phyloP scores from a whole-genome alignment of 1,140 invertebrate genomes.

The Asobara japonica region DNA sequence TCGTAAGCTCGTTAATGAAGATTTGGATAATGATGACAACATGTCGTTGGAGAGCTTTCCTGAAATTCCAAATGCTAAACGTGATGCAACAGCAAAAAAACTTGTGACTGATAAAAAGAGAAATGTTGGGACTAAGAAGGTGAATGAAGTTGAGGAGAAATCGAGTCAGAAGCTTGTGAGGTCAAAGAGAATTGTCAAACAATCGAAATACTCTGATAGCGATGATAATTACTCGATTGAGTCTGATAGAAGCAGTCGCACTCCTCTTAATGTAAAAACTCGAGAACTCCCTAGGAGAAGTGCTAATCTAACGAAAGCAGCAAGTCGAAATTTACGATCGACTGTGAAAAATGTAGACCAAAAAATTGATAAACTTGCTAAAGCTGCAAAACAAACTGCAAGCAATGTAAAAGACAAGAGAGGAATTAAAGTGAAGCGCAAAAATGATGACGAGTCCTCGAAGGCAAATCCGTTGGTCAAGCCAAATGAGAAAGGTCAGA shows the following conservation, averaged over 20 bases:
- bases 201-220: constrained; percentile 57
- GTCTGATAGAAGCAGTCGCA: constrained; percentile 44
- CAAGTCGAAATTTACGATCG: constrained; percentile 48
- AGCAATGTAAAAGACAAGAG: constrained; percentile 35
- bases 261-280: constrained; percentile 31
- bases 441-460: constrained; percentile 9
- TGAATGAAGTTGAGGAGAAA: constrained; percentile 25
- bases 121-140: constrained; percentile 18
- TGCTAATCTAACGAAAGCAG: constrained; percentile 40
- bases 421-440: constrained; percentile 40
- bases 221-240: constrained; percentile 54
- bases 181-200: constrained; percentile 51
- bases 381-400: neutral
- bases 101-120: constrained; percentile 69
- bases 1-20: constrained; percentile 72
- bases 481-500: constrained; percentile 40
- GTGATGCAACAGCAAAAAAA: constrained; percentile 64
- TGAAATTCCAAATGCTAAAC: constrained; percentile 73
- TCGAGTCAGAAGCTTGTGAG: constrained; percentile 44
- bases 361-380: constrained; percentile 32
- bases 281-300: constrained; percentile 51
- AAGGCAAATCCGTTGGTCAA: constrained; percentile 19
- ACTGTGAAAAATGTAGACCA: constrained; percentile 42
- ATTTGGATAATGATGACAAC: constrained; percentile 72
- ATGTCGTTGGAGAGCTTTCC: constrained; percentile 74